A percentile compares a stretch with the other conserved stretches of the same genome.
These are phyloP conservation scores for Odontocolon sp. DNA, from an alignment of 2,888 invertebrate genomes.

Conservation along the genomic window DNA sequence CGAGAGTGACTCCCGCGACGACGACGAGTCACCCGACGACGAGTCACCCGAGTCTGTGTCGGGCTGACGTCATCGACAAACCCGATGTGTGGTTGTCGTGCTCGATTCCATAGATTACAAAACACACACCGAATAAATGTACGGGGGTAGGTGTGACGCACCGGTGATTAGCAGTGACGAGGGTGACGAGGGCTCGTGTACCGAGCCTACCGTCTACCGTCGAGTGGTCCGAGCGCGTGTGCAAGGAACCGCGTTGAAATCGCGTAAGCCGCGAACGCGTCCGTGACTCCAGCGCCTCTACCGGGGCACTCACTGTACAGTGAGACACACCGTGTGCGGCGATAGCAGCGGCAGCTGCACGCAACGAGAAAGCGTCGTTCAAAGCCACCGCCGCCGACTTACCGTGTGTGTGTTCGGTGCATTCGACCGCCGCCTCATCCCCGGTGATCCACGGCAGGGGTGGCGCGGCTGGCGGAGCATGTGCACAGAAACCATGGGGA, in stretches of 20 bases:
- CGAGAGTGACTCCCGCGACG: conserved; percentile 15
- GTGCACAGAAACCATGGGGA: conserved; percentile 64
- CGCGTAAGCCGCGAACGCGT: too few relatives aligned
- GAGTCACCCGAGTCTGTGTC: conserved; percentile 33
- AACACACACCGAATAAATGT: too few relatives aligned
- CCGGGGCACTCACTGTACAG: too few relatives aligned
- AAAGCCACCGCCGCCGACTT: conserved; percentile 23
- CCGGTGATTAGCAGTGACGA: too few relatives aligned
- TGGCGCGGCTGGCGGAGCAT: conserved; percentile 43
- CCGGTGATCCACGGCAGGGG: background rate
- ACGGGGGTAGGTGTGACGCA: too few relatives aligned
- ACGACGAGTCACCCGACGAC: background rate
- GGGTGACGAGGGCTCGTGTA: too few relatives aligned
- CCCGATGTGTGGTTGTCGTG: conserved; percentile 24
- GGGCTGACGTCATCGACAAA: conserved; percentile 45
- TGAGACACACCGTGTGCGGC: too few relatives aligned
- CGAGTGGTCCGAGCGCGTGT: too few relatives aligned
- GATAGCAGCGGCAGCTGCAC: conserved; percentile 44
- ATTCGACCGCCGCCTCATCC: background rate
- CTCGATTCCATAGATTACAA: background rate
- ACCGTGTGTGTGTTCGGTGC: too few relatives aligned
- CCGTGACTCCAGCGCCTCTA: too few relatives aligned
- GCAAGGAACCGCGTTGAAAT: too few relatives aligned
- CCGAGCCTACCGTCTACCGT: too few relatives aligned
- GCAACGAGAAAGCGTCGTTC: conserved; percentile 42